A percentile compares a stretch with the other conserved stretches of the same genome.
Conservation (phyloP, 1,140 invertebrate genomes). For the Philaenus spumarius region DNA sequence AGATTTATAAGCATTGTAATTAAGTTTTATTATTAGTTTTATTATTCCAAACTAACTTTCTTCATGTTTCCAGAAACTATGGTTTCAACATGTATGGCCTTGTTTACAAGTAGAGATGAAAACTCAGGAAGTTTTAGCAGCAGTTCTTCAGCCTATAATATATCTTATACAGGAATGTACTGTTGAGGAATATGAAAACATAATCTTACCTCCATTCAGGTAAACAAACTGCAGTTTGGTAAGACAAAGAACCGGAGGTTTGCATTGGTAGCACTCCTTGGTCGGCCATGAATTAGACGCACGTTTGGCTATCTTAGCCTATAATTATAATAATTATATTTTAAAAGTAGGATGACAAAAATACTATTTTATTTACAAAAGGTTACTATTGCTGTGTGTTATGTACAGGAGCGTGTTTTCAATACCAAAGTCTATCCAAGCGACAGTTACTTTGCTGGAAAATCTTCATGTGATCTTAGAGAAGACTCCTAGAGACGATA, state of each 20-base stretch:
- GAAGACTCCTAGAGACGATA: constrained; percentile 76
- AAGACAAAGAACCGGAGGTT: too few species aligned
- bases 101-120: constrained; percentile 78
- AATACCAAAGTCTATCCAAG: constrained; percentile 81
- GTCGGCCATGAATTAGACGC: too few species aligned
- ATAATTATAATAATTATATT: background rate
- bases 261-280: too few species aligned
- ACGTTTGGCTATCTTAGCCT: too few species aligned
- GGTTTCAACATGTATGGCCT: constrained; percentile 92
- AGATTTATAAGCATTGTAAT: too few species aligned
- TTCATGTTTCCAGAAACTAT: constrained; percentile 73
- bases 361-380: too few species aligned
- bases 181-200: constrained; percentile 72
- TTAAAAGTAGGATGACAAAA: too few species aligned
- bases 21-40: too few species aligned
- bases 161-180: constrained; percentile 80
- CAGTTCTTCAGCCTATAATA: constrained; percentile 82
- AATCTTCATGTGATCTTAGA: constrained; percentile 86
- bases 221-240: too few species aligned
- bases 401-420: constrained; percentile 64
- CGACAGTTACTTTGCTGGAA: constrained; percentile 83
- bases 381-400: too few species aligned
- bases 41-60: too few species aligned
- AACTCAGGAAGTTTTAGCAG: constrained; percentile 77
- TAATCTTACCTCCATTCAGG: constrained; percentile 77